These are phyloP conservation scores for Heliconius sara DNA, from an alignment of 2,888 invertebrate species.

Conservation along the genomic window DNA sequence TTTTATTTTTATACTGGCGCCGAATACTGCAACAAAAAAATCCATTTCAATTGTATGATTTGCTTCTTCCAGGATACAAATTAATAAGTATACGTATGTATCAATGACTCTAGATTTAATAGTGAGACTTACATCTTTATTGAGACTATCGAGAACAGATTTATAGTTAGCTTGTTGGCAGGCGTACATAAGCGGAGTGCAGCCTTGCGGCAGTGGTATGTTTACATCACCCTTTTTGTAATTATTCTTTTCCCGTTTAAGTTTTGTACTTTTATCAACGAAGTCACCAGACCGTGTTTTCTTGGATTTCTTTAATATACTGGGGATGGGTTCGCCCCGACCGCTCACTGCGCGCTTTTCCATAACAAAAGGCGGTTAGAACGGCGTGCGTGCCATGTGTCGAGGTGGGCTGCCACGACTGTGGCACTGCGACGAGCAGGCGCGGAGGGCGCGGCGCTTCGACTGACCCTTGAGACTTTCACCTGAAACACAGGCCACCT, in stretches of 20 bases:
- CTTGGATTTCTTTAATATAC: slow-evolving; percentile 78
- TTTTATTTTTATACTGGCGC: background rate
- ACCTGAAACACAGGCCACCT: slow-evolving; percentile 50
- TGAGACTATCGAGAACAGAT: slow-evolving; percentile 89
- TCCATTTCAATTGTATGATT: background rate
- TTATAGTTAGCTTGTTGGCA: slow-evolving; percentile 94
- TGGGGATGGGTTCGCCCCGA: slow-evolving; percentile 77
- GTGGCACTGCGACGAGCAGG: slow-evolving; percentile 70
- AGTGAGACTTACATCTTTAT: slow-evolving; percentile 87
- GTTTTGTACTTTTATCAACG: slow-evolving; percentile 77
- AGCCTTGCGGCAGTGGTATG: slow-evolving; percentile 85
- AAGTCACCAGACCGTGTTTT: slow-evolving; percentile 70
- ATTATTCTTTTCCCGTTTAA: slow-evolving; percentile 73
- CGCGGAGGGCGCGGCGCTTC: slow-evolving; percentile 79
- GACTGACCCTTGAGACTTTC: slow-evolving; percentile 64
- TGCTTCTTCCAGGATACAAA: background rate
- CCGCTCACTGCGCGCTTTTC: slow-evolving; percentile 74
- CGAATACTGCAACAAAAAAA: slow-evolving; percentile 16
- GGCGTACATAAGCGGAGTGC: slow-evolving; percentile 95
- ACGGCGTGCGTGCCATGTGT: slow-evolving; percentile 59
- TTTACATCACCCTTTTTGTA: slow-evolving; percentile 70
- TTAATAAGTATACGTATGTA: background rate
- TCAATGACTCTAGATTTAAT: background rate
- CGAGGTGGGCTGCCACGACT: slow-evolving; percentile 49
- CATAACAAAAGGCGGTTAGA: slow-evolving; percentile 69